Percentiles rank a stretch among this genome's conserved stretches.
Evolutionary conservation across 1,140 invertebrate species (phyloP).

Genomic region (Trichogramma pretiosum): DNA sequence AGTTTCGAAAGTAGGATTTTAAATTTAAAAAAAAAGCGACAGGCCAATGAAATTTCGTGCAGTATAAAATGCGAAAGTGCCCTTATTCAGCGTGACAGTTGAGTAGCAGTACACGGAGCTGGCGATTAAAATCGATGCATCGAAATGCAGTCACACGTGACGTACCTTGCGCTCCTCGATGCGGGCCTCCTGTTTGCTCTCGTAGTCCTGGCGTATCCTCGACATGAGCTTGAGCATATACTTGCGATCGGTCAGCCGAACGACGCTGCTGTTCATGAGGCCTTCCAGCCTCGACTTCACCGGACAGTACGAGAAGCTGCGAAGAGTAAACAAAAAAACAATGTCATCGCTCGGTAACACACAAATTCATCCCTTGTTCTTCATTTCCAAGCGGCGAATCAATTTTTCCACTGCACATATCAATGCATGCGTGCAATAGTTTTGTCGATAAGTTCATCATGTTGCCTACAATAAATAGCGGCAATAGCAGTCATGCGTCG

Average conservation of each 20-base stretch:
- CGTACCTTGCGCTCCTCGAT: slow-evolving; percentile 55
- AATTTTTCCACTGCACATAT: neutral
- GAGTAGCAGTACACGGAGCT: too few relatives aligned
- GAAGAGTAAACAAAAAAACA: slow-evolving; percentile 16
- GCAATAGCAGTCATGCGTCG: too few relatives aligned
- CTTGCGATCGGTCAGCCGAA: slow-evolving; percentile 53
- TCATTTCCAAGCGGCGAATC: neutral
- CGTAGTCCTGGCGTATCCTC: slow-evolving; percentile 52
- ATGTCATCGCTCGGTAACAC: too few relatives aligned
- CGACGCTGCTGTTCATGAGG: slow-evolving; percentile 57
- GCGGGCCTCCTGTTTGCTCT: slow-evolving; percentile 51
- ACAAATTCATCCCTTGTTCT: too few relatives aligned
- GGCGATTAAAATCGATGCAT: too few relatives aligned
- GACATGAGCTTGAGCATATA: slow-evolving; percentile 58
- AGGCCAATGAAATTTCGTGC: too few relatives aligned
- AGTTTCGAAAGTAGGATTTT: too few relatives aligned
- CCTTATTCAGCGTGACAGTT: too few relatives aligned
- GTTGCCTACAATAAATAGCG: too few relatives aligned
- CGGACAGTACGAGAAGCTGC: slow-evolving; percentile 48
- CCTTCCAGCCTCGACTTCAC: slow-evolving; percentile 51
- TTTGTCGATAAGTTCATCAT: too few relatives aligned
- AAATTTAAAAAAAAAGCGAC: too few relatives aligned
- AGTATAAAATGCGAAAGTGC: too few relatives aligned
- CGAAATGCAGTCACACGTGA: slow-evolving; percentile 5
- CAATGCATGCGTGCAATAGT: neutral